Percentiles rank a stretch among this genome's conserved stretches.
phyloP scores from a whole-genome alignment of 2,113 vertebrate species.

The Gambusia holbrooki region DNA sequence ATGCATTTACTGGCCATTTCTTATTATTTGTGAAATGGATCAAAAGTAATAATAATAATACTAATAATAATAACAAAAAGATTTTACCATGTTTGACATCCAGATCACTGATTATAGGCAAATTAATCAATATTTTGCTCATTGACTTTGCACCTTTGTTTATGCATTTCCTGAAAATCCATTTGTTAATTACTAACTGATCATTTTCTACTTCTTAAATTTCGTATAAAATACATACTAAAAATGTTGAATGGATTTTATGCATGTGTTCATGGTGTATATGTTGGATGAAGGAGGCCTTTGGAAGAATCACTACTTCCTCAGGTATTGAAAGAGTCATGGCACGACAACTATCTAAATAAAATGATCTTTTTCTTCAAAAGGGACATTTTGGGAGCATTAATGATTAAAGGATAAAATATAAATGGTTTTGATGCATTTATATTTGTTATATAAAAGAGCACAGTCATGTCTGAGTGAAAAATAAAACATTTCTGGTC shows the following conservation, averaged over 20 bases:
- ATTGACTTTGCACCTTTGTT: no score
- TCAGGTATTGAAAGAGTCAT: neutral
- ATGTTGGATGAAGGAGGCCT: neutral
- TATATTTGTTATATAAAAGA: neutral
- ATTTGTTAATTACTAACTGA: no score
- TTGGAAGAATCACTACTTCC: neutral
- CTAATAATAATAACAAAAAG: neutral
- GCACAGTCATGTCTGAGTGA: neutral
- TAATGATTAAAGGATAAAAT: neutral
- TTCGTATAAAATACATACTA: no score
- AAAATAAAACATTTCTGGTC: neutral
- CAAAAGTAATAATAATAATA: no score
- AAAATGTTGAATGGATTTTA: neutral
- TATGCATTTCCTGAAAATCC: no score
- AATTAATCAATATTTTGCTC: no score
- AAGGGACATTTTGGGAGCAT: neutral
- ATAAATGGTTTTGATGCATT: neutral
- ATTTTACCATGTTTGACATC: conserved; percentile 20
- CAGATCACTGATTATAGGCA: neutral
- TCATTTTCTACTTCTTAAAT: no score
- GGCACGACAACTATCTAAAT: neutral
- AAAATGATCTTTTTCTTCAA: neutral
- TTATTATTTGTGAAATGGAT: no score
- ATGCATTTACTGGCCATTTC: no score
- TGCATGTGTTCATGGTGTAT: no score